Percentiles rank a stretch among this genome's conserved stretches.
Conservation (phyloP, 2,888 invertebrate genomes). For the Monoplex corrugatus region DNA sequence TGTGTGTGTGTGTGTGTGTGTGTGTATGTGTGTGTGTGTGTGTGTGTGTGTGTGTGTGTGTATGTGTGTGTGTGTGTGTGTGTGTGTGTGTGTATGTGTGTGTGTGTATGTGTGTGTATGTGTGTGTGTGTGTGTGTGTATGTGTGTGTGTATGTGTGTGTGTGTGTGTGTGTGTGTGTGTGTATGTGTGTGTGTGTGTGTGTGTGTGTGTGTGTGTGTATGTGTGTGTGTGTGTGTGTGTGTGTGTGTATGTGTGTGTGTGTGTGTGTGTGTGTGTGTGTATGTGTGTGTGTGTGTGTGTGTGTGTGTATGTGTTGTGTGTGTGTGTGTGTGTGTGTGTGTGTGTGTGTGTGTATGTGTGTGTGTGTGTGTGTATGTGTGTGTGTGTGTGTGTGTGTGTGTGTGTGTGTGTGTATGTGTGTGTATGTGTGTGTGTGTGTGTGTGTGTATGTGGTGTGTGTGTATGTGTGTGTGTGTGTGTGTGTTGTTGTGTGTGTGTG, state of each 20-base stretch:
- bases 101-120: background rate
- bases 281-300: background rate
- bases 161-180: constrained; percentile 1
- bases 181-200: background rate
- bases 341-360: no score
- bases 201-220: background rate
- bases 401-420: no score
- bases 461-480: no score
- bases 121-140: background rate
- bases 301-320: no score
- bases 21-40: constrained; percentile 4
- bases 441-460: no score
- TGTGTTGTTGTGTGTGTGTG: no score
- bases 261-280: constrained; percentile 1
- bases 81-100: background rate
- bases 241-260: background rate
- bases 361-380: no score
- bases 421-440: no score
- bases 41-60: background rate
- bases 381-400: no score
- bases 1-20: constrained; percentile 23
- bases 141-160: constrained; percentile 1
- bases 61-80: background rate
- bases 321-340: no score
- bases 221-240: background rate